Conservation (phyloP, 1,140 invertebrate genomes). For the Penaeus chinensis region DNA sequence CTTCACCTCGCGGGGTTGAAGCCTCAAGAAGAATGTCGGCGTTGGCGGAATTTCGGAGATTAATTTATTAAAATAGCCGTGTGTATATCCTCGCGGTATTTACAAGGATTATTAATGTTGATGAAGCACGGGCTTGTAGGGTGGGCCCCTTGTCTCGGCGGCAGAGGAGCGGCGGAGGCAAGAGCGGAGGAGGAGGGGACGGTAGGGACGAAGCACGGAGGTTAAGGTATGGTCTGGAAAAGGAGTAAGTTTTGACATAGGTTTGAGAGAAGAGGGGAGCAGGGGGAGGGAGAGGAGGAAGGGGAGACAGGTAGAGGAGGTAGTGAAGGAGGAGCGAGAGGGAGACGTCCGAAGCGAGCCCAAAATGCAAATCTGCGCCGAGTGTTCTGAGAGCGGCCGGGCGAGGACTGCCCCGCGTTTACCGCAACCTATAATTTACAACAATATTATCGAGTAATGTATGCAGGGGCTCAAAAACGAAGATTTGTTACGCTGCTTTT, state of each 20-base stretch:
- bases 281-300: constrained; percentile 15
- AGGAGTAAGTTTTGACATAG: constrained; percentile 1
- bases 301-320: background rate
- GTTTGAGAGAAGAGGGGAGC: constrained; percentile 29
- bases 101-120: no score
- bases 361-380: no score
- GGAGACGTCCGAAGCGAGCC: no score
- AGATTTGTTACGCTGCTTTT: constrained; percentile 24
- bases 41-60: no score
- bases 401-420: constrained; percentile 11
- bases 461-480: constrained; percentile 18
- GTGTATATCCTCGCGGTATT: no score
- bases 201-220: background rate
- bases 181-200: background rate
- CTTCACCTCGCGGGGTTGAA: no score
- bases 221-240: background rate
- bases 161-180: background rate
- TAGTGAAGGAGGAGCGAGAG: no score
- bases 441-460: constrained; percentile 16
- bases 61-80: no score
- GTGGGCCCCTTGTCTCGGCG: no score
- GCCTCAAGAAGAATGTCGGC: no score
- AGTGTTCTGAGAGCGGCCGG: no score
- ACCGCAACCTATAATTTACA: constrained; percentile 21
- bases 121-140: no score